Base-by-base conservation (phyloP, 2,797 vertebrate genomes). In the Scolopax bukidnonensis region DNA sequence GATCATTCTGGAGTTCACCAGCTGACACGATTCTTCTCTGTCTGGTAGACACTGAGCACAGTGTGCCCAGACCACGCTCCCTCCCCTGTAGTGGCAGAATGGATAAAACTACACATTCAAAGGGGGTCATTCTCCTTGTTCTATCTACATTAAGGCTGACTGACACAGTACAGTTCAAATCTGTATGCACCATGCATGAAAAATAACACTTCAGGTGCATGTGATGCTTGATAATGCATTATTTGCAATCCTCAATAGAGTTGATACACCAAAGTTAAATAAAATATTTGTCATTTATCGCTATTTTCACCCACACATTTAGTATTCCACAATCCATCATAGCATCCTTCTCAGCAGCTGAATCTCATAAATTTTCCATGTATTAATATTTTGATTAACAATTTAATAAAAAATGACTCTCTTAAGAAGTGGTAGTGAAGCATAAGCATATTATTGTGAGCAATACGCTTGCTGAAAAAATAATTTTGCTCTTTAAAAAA, bases 301-400 rank as follows among this genome's bases (percentile, higher is more conserved):
- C 32, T 93, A 3, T 85, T 93, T 94, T 95, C 54, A 59, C 57
- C 47, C 61, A 87, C 61, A 69, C 25, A 40, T 68, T 71, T 77
- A 78, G 94, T 93, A 92, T 89, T 92, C 91, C 51, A 60, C 33
- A 90, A 74, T 87, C 59, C 33, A 78, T 61, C 30, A 20, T 40
- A 84, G 51, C 28, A 87, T 56, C 79, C 69, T 85, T 88, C 84
- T 85, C 61, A 96, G 45, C 60, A 76, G 57, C 53, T 83, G 71
- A 91, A 96, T 79, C 2, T 3, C 43, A 89, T 87, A 67, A 11
- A 36, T 96, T 95, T 91, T 87, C 33, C 53, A 54, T 68, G 87
- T 90, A 63, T 88, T 95, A 93, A 87, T 92, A 86, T 94, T 94
- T 88, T 93, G 85, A 94, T 95, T 95, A 92, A 84, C 38, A 89